Evolutionary conservation across 1,140 invertebrate genomes (phyloP), one percentile per base, ranked within the genome.

Genomic region (Adoxophyes honmai): DNA sequence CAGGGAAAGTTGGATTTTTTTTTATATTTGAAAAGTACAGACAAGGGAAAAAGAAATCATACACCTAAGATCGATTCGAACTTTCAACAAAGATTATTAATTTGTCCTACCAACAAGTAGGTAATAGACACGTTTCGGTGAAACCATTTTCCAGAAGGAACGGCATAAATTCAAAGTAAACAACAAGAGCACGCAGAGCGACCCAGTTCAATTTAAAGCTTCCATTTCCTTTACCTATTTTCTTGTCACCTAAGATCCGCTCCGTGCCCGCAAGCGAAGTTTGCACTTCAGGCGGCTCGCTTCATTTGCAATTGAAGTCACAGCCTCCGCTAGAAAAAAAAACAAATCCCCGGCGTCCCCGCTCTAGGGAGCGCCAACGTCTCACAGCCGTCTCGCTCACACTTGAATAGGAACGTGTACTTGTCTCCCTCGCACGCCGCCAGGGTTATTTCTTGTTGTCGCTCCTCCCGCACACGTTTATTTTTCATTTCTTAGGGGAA

Each of bases 401-500:
- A 53, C 68, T 35, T 21, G 1, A 52, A 10, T 10, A 34, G 48
- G 28, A 36, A 21, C 11, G 9, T 33, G 7, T 52, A 70, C 44
- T 59, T 62, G 34, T 75, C 53, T 75, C 63, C 28, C 64, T 54
- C 76, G 34, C 52, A 54, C 76, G 34, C 51, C 53, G 59, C 44
- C 51, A 56, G 69, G 70, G 64, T 64, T 63, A 52, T 55, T 61
- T 78, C 67, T 70, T 60, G 34, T 55, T 54, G 60, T 62, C 56
- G 61, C 66, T 70, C 60, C 59, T 54, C 58, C 58, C 59, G 52
- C 16, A 63, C 70, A 65, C 79, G 80, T 86, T 85, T 88, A 84
- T 85, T 86, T 88, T 86, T 85, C 82, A 86, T 85, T 83, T 85
- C 80, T 74, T 75, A 67, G 73, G 75, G 76, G 74, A 75, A 76